Evolutionary conservation across 2,888 invertebrate genomes (phyloP), one percentile per base, ranked within the genome.

Genomic region (Mycalesis mineus): DNA sequence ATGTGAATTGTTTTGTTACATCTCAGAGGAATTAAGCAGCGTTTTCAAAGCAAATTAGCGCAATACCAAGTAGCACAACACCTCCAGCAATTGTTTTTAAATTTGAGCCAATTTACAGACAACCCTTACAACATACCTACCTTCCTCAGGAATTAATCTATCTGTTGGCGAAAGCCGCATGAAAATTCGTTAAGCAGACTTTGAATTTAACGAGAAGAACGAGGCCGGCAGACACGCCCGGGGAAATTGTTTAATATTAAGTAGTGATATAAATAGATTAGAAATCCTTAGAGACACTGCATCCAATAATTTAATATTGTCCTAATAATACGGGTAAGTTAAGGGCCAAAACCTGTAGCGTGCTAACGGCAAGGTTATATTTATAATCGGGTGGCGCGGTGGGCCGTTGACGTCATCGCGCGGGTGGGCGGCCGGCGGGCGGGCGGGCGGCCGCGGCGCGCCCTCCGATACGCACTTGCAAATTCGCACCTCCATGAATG

Each of bases 401-500:
- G 87, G 83, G 81, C 75, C 70, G 80, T 84, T 88, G 88, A 88
- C 88, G 88, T 88, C 88, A 88, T 79, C 71, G 71, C 66, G 69
- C 70, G 67, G 67, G 71, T 68, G 64, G 69, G 62, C 61, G 65
- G 67, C 66, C 58, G 68, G 64, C 65, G 36, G 31, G 47, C 65
- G 57, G 64, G 70, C 61, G 66, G 67, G 66, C 58, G 68, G 64
- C 65, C 65, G 67, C 58, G 68, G 65, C 66, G 67, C 69, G 70
- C 72, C 86, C 83, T 82, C 80, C 78, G 71, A 75, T 86, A 88
- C 88, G 87, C 86, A 86, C 87, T 88, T 84, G 80, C 84, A 80
- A 87, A 86, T 86, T 88, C 82, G 80, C 86, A 85, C 85, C 85
- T 84, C 80, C 77, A 86, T 88, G 85, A 88, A 88, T 88, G 88